Evolutionary conservation across 1,140 invertebrate species (phyloP).

Genomic region (Samia ricini): DNA sequence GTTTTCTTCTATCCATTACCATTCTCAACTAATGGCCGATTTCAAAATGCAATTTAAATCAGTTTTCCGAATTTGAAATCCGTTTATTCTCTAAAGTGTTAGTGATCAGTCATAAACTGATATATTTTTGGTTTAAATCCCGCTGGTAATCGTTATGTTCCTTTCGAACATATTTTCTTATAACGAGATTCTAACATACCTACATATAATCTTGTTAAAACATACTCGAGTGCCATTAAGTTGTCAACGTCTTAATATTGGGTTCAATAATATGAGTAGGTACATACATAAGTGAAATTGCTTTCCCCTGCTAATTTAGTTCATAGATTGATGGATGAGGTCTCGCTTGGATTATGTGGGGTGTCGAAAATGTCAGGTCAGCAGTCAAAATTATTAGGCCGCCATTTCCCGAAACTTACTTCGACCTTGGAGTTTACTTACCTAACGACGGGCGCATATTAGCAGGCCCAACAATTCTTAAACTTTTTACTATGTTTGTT

Average conservation of each 20-base stretch:
- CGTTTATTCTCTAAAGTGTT: too few species aligned
- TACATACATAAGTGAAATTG: constrained; percentile 1
- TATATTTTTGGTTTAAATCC: too few species aligned
- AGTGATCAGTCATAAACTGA: too few species aligned
- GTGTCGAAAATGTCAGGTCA: constrained; percentile 15
- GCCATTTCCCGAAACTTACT: background rate
- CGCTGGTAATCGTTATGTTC: background rate
- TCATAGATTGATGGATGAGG: constrained; percentile 10
- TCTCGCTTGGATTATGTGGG: constrained; percentile 9
- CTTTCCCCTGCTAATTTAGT: constrained; percentile 5
- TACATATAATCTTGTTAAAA: background rate
- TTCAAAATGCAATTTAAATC: too few species aligned
- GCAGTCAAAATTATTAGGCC: constrained; percentile 11
- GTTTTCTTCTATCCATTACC: too few species aligned
- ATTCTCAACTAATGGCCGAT: too few species aligned
- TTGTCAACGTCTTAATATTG: background rate
- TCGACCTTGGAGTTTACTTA: background rate
- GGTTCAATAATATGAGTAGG: background rate
- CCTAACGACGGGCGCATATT: background rate
- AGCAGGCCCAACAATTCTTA: too few species aligned
- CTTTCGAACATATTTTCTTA: background rate
- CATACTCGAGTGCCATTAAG: background rate
- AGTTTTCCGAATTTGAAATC: too few species aligned
- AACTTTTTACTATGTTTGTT: too few species aligned
- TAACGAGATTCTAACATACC: background rate